Evolutionary conservation across 2,888 invertebrate species (phyloP).

Genomic region (Drosophila engyochracea): DNA sequence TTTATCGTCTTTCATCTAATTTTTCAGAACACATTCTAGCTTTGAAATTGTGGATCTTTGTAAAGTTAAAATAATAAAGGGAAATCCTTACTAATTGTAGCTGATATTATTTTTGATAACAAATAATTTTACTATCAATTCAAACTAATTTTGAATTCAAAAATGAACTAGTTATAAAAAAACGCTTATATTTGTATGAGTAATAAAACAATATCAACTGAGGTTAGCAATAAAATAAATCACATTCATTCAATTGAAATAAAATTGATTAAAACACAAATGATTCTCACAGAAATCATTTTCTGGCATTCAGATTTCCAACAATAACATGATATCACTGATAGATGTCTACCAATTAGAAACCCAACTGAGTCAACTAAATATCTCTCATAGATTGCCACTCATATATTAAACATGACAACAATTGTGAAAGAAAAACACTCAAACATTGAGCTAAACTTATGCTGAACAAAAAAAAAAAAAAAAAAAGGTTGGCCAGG

Average conservation of each 20-base stretch:
- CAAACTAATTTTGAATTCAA: not conserved
- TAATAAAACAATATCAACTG: not conserved
- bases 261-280: not conserved
- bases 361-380: slow-evolving; percentile 16
- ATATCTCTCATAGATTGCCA: slow-evolving; percentile 14
- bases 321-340: slow-evolving; percentile 20
- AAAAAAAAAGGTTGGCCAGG: not conserved
- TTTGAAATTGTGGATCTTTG: not conserved
- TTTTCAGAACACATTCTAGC: not conserved
- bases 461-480: not conserved
- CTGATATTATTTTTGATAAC: not conserved
- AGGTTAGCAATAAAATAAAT: not conserved
- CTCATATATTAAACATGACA: slow-evolving; percentile 28
- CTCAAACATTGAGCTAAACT: slow-evolving; percentile 28
- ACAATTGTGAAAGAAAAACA: slow-evolving; percentile 17
- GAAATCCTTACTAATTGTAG: not conserved
- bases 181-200: not conserved
- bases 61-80: not conserved
- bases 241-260: not conserved
- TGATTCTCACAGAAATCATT: not conserved
- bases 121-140: not conserved
- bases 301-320: not conserved
- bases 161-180: not conserved
- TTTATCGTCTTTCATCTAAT: not conserved
- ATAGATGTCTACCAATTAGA: not conserved